Evolutionary conservation across 2,888 invertebrate genomes (phyloP).

Genomic region (Parasteatoda lunata): DNA sequence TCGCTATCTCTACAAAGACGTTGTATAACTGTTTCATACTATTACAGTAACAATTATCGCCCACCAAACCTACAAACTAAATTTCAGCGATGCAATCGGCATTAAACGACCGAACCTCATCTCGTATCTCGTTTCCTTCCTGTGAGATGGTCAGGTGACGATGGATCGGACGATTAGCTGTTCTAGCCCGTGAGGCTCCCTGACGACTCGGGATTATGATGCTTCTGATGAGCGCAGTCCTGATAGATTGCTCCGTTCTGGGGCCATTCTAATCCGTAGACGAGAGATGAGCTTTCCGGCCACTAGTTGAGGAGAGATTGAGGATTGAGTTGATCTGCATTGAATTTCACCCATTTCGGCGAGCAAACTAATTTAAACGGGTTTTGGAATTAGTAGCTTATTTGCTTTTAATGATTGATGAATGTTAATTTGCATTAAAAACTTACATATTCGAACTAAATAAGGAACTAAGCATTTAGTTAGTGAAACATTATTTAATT

Average conservation of each 20-base stretch:
- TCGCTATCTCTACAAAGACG: too few species aligned
- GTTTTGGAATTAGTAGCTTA: too few species aligned
- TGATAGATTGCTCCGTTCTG: background rate
- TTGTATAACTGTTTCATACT: background rate
- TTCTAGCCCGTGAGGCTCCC: background rate
- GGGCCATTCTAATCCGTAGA: background rate
- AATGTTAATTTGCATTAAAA: too few species aligned
- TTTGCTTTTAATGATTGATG: too few species aligned
- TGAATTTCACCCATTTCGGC: too few species aligned
- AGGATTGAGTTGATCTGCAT: too few species aligned
- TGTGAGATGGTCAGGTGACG: conserved; percentile 6
- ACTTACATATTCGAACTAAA: too few species aligned
- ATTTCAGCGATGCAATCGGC: background rate
- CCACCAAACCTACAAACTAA: background rate
- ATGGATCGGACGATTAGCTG: conserved; percentile 4
- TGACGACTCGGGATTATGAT: background rate
- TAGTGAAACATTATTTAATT: too few species aligned
- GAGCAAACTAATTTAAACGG: too few species aligned
- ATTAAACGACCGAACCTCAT: background rate
- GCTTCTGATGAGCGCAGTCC: background rate
- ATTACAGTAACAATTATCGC: background rate
- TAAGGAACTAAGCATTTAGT: too few species aligned
- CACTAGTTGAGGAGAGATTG: too few species aligned
- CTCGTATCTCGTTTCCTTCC: background rate
- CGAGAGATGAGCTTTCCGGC: conserved; percentile 1